Base-by-base conservation (phyloP, 2,797 vertebrate genomes). In the Furcifer pardalis region DNA sequence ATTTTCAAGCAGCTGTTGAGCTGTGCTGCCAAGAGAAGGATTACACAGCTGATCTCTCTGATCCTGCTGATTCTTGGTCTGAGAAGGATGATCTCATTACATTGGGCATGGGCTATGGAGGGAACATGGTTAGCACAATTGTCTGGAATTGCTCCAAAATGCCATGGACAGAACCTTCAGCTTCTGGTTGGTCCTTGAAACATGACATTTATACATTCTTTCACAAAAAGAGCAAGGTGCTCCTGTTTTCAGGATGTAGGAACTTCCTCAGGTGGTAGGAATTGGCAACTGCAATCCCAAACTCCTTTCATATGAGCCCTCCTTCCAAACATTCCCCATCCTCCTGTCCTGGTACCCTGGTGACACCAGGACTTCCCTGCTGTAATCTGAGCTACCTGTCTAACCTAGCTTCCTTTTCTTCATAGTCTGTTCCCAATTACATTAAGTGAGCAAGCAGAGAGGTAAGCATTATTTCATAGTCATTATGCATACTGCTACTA, bases 71-170 rank as follows among this genome's bases (percentile, higher is more conserved):
- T 81, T 81, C 84, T 81, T 86, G 63, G 79, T 46, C 73, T 49
- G 79, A 85, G 71, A 77, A 76, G 63, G 73, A 86, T 86, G 84
- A 86, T 86, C 84, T 49, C 79, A 86, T 86, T 86, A 86, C 42
- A 76, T 1, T 81, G 40, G 52, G 49, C 69, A n/a, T 77, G 62
- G 68, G 32, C 63, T 77, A 37, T 23, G 5, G 9, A 1, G 2
- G 35, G 5, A 12, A 46, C 0, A 0, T 0, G 32, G 3, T 15
- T 35, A 21, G 7, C 1, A 60, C 52, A 84, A 30, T 23, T 32
- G 25, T 63, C 60, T 21, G 23, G 66, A 27, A 78, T 65, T 19
- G 23, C 60, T 79, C 21, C 42, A 23, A 56, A 27, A 35, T 40
- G 42, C 7, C 35, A 44, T 68, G 73, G 4, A 19, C 23, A 10